Conservation (phyloP, 2,888 invertebrate species). For the Linnaemya vulpina region DNA sequence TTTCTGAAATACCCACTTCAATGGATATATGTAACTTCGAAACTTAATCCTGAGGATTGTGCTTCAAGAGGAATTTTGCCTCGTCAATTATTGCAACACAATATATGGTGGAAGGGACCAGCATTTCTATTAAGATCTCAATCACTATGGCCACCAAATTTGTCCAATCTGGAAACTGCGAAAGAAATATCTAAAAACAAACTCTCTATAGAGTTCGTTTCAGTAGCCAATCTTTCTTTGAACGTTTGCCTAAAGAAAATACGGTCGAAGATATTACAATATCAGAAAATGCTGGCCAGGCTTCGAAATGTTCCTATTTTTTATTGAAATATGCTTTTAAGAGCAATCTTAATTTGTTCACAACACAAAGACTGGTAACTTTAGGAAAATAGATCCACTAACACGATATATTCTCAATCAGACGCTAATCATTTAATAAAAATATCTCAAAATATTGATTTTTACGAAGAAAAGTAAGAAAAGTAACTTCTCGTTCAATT, state of each 20-base stretch:
- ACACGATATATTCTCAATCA: background rate
- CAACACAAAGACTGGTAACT: too few species aligned
- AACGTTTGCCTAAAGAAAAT: too few species aligned
- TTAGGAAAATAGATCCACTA: background rate
- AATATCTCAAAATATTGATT: conserved; percentile 46
- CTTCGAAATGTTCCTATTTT: conserved; percentile 3
- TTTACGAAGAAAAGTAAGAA: background rate
- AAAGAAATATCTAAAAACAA: conserved; percentile 26
- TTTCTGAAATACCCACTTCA: background rate
- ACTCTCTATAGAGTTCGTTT: too few species aligned
- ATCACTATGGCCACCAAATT: conserved; percentile 31
- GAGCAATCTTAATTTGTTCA: conserved; percentile 15
- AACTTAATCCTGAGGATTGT: conserved; percentile 44
- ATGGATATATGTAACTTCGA: conserved; percentile 50
- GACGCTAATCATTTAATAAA: conserved; percentile 19
- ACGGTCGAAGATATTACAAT: too few species aligned
- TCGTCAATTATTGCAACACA: background rate
- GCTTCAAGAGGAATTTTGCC: conserved; percentile 21
- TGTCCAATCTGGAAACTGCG: conserved; percentile 10
- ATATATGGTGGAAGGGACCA: conserved; percentile 52
- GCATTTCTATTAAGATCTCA: conserved; percentile 3
- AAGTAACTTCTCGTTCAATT: background rate
- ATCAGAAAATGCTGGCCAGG: too few species aligned
- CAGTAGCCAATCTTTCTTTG: too few species aligned
- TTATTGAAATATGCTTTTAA: conserved; percentile 25